Evolutionary conservation across 23 tunicate species (phyloP), one percentile per base, ranked within the genome.

Genomic region (Botrylloides violaceus): DNA sequence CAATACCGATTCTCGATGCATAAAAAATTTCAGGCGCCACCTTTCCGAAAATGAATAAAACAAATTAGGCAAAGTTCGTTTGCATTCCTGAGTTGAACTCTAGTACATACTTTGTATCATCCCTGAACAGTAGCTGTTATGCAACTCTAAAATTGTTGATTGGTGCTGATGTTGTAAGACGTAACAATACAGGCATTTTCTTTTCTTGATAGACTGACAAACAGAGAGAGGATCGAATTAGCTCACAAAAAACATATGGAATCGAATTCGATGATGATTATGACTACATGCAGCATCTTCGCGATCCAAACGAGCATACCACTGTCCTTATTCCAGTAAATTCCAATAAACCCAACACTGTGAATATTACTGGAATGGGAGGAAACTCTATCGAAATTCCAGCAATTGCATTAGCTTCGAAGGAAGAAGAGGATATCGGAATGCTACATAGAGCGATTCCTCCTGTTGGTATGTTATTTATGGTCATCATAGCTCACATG

Each of bases 241-340:
- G 75, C n/a, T 58, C 55, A 43, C 96, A 78, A 39, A 77, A 72
- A 24, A 71, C 38, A 1, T 77, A 39, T 65, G 96, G 96, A 12
- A 73, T 88, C 22, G 84, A 71, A 3, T 88, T 63, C 71, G 96
- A 88, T 35, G 96, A 88, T 81, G 96, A 88, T 58, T 88, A 88
- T 66, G 83, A 88, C 58, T 88, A 88, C 59, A 55, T 88, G 80
- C 96, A 88, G 66, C 96, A 88, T 88, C 56, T 88, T 24, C 49
- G 65, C 59, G 71, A 21, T 12, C 36, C 96, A 4, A 26, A 56
- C 39, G 33, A 77, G 34, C 64, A 88, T 6, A 59, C 49, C 28
- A 76, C 96, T 18, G 73, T 88, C 33, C 77, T 88, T 47, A 79
- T 88, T 6, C 96, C 96, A 26, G 75, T 61, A 36, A 15, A 43